Conservation (phyloP, 2,797 vertebrate species). For the Anomalospiza imberbis region DNA sequence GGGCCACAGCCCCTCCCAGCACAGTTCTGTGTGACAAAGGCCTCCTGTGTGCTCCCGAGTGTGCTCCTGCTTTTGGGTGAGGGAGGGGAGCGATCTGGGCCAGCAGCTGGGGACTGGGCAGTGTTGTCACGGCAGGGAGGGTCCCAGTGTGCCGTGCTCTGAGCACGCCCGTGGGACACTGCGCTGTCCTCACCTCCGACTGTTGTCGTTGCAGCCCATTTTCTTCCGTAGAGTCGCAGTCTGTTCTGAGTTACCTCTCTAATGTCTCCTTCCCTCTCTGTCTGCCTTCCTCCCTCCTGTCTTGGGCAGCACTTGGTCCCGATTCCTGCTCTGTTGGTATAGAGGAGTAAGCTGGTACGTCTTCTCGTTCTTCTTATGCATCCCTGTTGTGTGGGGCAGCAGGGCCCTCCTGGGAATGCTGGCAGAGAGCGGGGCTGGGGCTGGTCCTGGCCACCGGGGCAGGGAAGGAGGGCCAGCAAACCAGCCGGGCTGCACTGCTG, state of each 20-base stretch:
- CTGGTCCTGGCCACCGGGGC: not conserved
- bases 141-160: accelerated
- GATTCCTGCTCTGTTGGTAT: slow-evolving; percentile 94
- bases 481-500: not conserved
- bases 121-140: accelerated
- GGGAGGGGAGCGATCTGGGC: not conserved
- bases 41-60: not conserved
- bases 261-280: slow-evolving; percentile 75
- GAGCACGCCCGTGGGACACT: accelerated
- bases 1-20: not conserved
- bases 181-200: not conserved
- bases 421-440: not conserved
- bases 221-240: not conserved
- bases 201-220: not conserved
- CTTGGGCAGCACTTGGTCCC: slow-evolving; percentile 88
- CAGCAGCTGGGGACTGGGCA: not conserved
- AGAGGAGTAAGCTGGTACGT: slow-evolving; percentile 94
- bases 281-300: slow-evolving; percentile 70
- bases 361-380: not conserved
- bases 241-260: slow-evolving; percentile 50
- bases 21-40: not conserved
- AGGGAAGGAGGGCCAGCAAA: not conserved
- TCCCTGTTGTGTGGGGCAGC: not conserved
- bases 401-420: not conserved
- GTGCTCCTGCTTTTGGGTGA: not conserved